Conservation (phyloP, 2,113 vertebrate species). For the Bungarus multicinctus region DNA sequence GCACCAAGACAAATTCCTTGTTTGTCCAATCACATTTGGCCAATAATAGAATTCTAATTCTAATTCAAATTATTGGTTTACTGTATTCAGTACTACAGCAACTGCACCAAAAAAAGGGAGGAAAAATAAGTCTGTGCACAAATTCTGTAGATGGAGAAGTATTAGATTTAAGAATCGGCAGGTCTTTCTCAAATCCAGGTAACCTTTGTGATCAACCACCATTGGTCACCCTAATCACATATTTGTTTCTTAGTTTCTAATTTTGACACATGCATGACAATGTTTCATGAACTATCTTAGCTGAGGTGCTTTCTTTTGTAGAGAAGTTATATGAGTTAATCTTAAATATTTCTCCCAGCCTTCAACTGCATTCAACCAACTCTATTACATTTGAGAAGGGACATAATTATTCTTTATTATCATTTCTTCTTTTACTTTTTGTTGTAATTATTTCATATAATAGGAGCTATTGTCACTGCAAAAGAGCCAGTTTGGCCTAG, state of each 20-base stretch:
- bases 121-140: neutral
- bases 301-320: neutral
- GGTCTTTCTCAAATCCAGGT: neutral
- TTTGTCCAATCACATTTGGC: no score
- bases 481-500: neutral
- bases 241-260: neutral
- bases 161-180: neutral
- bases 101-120: neutral
- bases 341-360: neutral
- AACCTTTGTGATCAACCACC: neutral
- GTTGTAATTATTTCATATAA: neutral
- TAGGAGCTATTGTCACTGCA: neutral
- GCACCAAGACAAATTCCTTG: no score
- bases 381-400: neutral
- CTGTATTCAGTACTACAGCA: neutral
- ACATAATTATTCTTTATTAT: neutral
- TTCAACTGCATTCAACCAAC: neutral
- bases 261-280: neutral
- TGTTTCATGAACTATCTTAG: neutral
- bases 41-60: no score
- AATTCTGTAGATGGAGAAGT: neutral
- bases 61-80: neutral
- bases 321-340: neutral
- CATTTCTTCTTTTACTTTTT: neutral
- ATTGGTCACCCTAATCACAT: neutral